Percentiles rank a stretch among this genome's conserved stretches.
phyloP scores from a whole-genome alignment of 1,140 invertebrate genomes.

The Zaprionus ghesquierei region DNA sequence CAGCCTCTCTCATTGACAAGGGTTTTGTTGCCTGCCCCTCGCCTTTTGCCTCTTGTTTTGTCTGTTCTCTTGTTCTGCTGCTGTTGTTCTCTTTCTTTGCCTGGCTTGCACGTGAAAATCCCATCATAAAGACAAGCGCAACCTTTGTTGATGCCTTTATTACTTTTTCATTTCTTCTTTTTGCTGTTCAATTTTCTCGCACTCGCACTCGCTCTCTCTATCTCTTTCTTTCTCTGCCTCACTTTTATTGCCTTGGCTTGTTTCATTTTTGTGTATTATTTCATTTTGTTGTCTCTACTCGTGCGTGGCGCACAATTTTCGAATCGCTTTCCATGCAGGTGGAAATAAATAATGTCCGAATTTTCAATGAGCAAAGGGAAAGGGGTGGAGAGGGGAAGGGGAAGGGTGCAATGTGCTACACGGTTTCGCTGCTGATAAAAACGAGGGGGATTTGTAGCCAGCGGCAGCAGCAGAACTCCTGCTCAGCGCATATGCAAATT shows the following conservation, averaged over 20 bases:
- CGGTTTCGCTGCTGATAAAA: no score
- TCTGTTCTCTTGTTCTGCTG: background rate
- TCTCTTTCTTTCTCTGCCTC: background rate
- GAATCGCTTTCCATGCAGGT: slow-evolving; percentile 11
- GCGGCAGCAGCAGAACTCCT: slow-evolving; percentile 5
- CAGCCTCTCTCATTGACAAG: slow-evolving; percentile 67
- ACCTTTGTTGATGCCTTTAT: slow-evolving; percentile 42
- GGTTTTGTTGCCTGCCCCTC: slow-evolving; percentile 34
- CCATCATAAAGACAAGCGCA: slow-evolving; percentile 57
- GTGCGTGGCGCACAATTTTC: slow-evolving; percentile 4
- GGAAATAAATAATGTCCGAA: slow-evolving; percentile 26
- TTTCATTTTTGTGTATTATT: slow-evolving; percentile 24
- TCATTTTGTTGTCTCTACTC: slow-evolving; percentile 11
- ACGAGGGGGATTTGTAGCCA: background rate
- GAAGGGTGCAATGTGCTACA: background rate
- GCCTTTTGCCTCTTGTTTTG: slow-evolving; percentile 22
- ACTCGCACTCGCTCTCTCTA: background rate
- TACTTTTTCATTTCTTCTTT: slow-evolving; percentile 33
- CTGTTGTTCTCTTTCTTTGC: background rate
- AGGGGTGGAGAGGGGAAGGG: background rate
- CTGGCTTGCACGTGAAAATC: slow-evolving; percentile 64
- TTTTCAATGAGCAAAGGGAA: slow-evolving; percentile 3
- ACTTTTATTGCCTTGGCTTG: background rate
- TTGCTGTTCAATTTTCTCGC: slow-evolving; percentile 34
- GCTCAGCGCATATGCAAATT: slow-evolving; percentile 35